These are phyloP conservation scores for Astropecten irregularis DNA, from an alignment of 53 echinoderm and acorn worm genomes.

Conservation along the genomic window DNA sequence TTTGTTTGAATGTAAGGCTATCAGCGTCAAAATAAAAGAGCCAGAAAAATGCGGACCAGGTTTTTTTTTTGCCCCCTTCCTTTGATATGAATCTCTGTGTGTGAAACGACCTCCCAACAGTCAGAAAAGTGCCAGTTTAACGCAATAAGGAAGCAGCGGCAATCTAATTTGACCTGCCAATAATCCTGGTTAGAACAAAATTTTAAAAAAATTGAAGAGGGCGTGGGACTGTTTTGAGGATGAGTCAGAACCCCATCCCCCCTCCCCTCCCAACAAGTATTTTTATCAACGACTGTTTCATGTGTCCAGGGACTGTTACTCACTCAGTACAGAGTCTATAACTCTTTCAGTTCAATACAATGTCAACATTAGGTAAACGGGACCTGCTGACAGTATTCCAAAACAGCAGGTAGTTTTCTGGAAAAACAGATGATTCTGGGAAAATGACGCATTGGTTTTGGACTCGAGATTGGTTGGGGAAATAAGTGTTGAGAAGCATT, in stretches of 20 bases:
- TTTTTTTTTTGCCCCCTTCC: too few relatives aligned
- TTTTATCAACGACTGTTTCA: slow-evolving; percentile 17
- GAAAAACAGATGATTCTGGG: slow-evolving; percentile 2
- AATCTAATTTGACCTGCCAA: slow-evolving; percentile 31
- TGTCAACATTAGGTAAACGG: too few relatives aligned
- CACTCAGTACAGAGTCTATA: background rate
- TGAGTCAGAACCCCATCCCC: slow-evolving; percentile 8
- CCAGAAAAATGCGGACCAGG: too few relatives aligned
- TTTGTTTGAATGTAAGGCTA: too few relatives aligned
- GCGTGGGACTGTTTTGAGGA: slow-evolving; percentile 2
- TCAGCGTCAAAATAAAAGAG: too few relatives aligned
- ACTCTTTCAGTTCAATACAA: too few relatives aligned
- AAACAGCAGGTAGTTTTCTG: background rate
- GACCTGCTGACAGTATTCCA: background rate
- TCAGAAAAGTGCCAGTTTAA: slow-evolving; percentile 16
- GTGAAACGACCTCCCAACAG: background rate
- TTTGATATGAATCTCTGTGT: too few relatives aligned
- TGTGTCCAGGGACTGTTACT: background rate
- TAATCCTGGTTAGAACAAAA: too few relatives aligned
- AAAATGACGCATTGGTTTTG: background rate
- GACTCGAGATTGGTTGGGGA: too few relatives aligned
- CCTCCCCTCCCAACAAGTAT: background rate
- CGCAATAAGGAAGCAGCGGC: slow-evolving; percentile 30
- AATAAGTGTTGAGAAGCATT: too few relatives aligned
- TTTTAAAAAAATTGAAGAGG: slow-evolving; percentile 12